Percentiles rank a stretch among this genome's conserved stretches.
phyloP scores from a whole-genome alignment of 53 echinoderm and acorn worm species.

The Paelopatides confundens region DNA sequence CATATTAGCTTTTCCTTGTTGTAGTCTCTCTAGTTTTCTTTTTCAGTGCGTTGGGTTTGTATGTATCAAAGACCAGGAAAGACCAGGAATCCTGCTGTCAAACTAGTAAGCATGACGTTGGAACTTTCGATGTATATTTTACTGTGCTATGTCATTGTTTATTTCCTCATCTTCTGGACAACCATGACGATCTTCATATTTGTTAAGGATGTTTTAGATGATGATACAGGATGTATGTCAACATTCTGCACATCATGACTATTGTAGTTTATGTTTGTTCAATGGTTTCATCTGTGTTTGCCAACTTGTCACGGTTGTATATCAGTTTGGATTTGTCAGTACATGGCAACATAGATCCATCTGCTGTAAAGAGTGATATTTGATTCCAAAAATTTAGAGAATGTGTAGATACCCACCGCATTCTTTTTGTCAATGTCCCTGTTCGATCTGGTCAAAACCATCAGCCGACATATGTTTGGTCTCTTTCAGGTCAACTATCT shows the following conservation, averaged over 20 bases:
- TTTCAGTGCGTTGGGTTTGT: constrained; percentile 45
- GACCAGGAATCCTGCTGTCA: constrained; percentile 55
- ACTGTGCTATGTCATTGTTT: constrained; percentile 59
- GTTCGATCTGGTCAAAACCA: constrained; percentile 61
- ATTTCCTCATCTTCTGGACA: constrained; percentile 39
- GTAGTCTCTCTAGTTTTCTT: constrained; percentile 22
- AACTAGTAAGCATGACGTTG: constrained; percentile 55
- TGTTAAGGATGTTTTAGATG: too few species aligned
- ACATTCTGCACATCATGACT: constrained; percentile 5
- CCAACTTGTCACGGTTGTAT: background rate
- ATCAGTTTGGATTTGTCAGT: constrained; percentile 17
- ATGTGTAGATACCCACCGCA: constrained; percentile 48
- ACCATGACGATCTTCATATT: too few species aligned
- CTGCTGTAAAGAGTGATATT: constrained; percentile 49
- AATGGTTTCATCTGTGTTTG: constrained; percentile 35
- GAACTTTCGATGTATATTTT: constrained; percentile 33
- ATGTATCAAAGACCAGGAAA: constrained; percentile 64
- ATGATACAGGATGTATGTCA: background rate
- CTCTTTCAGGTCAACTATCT: constrained; percentile 73
- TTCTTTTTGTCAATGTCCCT: constrained; percentile 61
- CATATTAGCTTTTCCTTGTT: background rate
- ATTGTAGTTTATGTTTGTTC: constrained; percentile 7
- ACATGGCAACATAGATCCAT: constrained; percentile 33
- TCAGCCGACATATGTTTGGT: constrained; percentile 61
- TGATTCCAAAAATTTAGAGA: constrained; percentile 51